Base-by-base conservation (phyloP, 2,888 invertebrate species). In the Drosophila niveifrons region DNA sequence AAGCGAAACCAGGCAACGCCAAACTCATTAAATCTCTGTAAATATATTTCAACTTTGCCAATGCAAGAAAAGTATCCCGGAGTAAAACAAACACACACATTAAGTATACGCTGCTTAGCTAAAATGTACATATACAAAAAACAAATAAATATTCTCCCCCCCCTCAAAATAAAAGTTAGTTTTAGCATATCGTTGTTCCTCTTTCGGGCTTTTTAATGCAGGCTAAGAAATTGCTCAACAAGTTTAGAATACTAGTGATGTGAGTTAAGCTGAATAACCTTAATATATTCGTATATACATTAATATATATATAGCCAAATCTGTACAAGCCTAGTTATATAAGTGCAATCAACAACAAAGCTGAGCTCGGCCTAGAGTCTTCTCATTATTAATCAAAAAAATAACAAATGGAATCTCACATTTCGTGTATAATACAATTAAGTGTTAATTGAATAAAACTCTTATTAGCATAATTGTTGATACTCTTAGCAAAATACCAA, bases 21-120 rank as follows among this genome's bases (percentile, higher is more conserved):
- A 68, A 61, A 66, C 78, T 62, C 58, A 68, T 72, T 70, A 66
- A 55, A 65, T 78, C 66, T 57, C 43, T 89, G 89, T 89, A 88
- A 75, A 89, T 83, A 83, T 70, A 83, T 70, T 77, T 82, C 47
- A 61, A 70, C 53, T 72, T 57, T 57, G 31, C 52, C 71, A 53
- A 47, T 53, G 57, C 68, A 55, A n/a, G 34, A 10, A 10, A 43
- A 41, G 46, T 17, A 31, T 6, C 4, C 11, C 9, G 13, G 11
- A 13, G 18, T 17, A 28, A 23, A 36, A 17, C 10, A 31, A 29
- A 65, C 56, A 89, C 10, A 31, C 34, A 65, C 56, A 89, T 84
- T 50, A 81, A 64, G 83, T 84, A 89, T 84, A 84, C 89, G 83
- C 88, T 56, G 52, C 62, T 47, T 48, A 39, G 79, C 55, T 52